Percentiles rank a stretch among this genome's conserved stretches.
phyloP scores from a whole-genome alignment of 1,140 invertebrate species.

The Cataglyphis hispanica region DNA sequence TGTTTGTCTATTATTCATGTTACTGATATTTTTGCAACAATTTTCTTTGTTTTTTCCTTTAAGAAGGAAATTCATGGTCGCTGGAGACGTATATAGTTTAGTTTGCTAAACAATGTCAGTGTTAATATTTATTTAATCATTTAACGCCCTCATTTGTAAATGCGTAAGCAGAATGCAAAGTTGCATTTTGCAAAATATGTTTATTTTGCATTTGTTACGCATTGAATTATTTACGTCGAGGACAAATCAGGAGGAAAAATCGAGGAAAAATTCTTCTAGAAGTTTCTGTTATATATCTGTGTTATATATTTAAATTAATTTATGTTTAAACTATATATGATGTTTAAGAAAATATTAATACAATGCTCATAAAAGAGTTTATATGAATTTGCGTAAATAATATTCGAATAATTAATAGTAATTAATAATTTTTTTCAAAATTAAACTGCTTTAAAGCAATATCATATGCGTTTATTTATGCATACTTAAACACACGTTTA shows the following conservation, averaged over 20 bases:
- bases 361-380: no score
- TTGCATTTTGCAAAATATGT: neutral
- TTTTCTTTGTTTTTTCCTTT: neutral
- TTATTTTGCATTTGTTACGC: slow-evolving; percentile 9
- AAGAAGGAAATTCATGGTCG: slow-evolving; percentile 52
- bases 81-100: neutral
- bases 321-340: neutral
- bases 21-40: neutral
- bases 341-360: neutral
- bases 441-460: neutral
- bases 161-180: neutral
- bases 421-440: neutral
- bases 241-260: no score
- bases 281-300: no score
- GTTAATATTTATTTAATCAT: slow-evolving; percentile 30
- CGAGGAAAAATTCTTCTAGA: no score
- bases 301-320: neutral
- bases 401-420: neutral
- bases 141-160: slow-evolving; percentile 1
- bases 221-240: neutral
- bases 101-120: neutral
- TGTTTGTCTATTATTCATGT: slow-evolving; percentile 13
- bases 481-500: neutral
- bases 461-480: neutral
- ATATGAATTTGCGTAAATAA: neutral